These are phyloP conservation scores for Rhaphigaster nebulosa DNA, from an alignment of 2,888 invertebrate species.

Conservation along the genomic window DNA sequence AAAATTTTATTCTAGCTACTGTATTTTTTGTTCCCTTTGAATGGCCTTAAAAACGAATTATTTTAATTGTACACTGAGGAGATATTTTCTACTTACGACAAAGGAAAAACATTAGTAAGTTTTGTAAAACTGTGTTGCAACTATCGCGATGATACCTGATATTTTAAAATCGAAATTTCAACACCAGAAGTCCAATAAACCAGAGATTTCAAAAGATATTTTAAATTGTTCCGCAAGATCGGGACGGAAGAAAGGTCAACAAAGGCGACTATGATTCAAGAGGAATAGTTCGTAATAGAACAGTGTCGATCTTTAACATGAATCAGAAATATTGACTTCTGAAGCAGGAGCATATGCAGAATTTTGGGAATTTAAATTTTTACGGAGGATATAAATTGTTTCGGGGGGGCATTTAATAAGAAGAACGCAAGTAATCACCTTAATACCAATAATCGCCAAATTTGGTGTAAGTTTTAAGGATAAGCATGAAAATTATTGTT, in stretches of 20 bases:
- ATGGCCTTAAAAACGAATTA: no score
- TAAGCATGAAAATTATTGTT: no score
- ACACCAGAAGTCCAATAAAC: background rate
- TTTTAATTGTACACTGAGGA: no score
- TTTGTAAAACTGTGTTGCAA: background rate
- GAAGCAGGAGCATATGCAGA: no score
- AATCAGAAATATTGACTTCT: conserved; percentile 11
- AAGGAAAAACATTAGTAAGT: background rate
- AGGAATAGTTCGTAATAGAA: background rate
- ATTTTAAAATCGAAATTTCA: background rate
- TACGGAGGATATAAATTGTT: no score
- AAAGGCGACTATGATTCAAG: background rate
- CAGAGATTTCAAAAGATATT: background rate
- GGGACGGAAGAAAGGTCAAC: background rate
- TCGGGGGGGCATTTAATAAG: no score
- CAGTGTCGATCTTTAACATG: background rate
- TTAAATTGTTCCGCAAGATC: background rate
- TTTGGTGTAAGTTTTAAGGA: no score
- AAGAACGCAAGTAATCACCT: no score
- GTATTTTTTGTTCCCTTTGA: no score
- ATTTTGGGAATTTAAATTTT: no score
- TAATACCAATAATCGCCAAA: no score
- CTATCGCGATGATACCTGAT: background rate
- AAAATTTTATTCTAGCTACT: no score
- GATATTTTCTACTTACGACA: background rate